Evolutionary conservation across 2,797 vertebrate species (phyloP), one percentile per base, ranked within the genome.

Genomic region (Discoglossus pictus): DNA sequence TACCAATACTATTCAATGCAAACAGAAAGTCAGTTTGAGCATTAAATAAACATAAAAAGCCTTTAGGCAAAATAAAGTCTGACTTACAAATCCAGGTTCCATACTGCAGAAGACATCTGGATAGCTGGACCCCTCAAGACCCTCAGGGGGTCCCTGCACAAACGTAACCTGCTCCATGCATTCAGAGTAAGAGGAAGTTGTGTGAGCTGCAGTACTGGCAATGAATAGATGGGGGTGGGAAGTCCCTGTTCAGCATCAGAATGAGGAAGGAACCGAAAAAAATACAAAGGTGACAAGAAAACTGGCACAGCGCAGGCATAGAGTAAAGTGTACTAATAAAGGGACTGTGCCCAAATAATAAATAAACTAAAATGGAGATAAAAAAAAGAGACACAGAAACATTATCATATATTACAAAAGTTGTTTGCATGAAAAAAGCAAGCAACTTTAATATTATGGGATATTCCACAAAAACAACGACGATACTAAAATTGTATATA

Each of bases 71-170:
- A 13, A 12, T n/a, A n/a, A 2, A 23, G 27, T 1, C 17, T 40
- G 13, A 70, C 68, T 71, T 59, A 71, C 68, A 58, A 35, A 64
- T 51, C 68, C 68, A 51, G 52, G 52, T 20, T 47, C 39, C 21
- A n/a, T n/a, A 23, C 48, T 47, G 21, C 11, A 52, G 58, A 64
- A 63, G 6, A 71, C 48, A 4, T 70, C 50, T 2, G 27, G 8
- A 25, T 16, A 50, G 44, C 6, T 38, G 20, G 36, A 15, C 48
- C 61, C 36, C 10, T 36, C 42, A 6, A 9, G 7, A 11, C 16
- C 2, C 43, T 42, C 7, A 23, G 50, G 43, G 31, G 68, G 55
- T 40, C 15, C 8, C 31, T 18, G 46, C 11, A 18, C 12, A 36
- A 1, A 27, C 10, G 47, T 38, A 50, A 42, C 36, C 17, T 64